A percentile compares a stretch with the other conserved stretches of the same genome.
phyloP scores from a whole-genome alignment of 2,113 vertebrate genomes.

The Dinomys branickii region DNA sequence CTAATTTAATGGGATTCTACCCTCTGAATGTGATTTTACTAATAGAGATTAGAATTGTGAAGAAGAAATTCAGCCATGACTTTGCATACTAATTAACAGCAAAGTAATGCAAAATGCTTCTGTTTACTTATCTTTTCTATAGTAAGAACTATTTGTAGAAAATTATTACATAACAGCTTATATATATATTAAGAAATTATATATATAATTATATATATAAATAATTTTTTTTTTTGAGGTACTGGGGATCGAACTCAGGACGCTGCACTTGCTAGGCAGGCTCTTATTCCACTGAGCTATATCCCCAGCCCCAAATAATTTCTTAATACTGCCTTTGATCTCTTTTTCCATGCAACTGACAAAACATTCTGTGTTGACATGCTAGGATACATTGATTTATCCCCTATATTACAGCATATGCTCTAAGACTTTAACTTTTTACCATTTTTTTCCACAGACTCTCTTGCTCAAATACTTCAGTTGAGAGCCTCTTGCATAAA shows the following conservation, averaged over 20 bases:
- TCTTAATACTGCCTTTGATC: background rate
- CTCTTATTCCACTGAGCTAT: too few species aligned
- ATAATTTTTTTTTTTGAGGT: too few species aligned
- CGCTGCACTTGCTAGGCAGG: too few species aligned
- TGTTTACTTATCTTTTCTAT: constrained; percentile 48
- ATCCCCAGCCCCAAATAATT: too few species aligned
- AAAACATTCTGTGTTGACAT: background rate
- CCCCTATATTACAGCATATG: background rate
- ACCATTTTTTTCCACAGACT: constrained; percentile 71
- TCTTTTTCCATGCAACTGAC: background rate
- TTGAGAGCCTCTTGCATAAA: constrained; percentile 69
- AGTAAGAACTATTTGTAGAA: constrained; percentile 59
- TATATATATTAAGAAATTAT: background rate
- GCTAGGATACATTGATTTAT: background rate
- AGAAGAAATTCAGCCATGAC: constrained; percentile 30
- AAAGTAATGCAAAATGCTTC: constrained; percentile 21
- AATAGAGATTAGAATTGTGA: background rate
- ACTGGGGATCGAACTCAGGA: too few species aligned
- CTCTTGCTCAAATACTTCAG: constrained; percentile 45
- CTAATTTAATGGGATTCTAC: background rate
- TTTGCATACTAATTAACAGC: constrained; percentile 35
- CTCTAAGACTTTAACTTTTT: constrained; percentile 37
- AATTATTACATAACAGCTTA: constrained; percentile 13
- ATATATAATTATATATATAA: too few species aligned
- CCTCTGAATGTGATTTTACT: background rate